Conservation (phyloP, 1,140 invertebrate genomes). For the Ceratosolen solmsi region DNA sequence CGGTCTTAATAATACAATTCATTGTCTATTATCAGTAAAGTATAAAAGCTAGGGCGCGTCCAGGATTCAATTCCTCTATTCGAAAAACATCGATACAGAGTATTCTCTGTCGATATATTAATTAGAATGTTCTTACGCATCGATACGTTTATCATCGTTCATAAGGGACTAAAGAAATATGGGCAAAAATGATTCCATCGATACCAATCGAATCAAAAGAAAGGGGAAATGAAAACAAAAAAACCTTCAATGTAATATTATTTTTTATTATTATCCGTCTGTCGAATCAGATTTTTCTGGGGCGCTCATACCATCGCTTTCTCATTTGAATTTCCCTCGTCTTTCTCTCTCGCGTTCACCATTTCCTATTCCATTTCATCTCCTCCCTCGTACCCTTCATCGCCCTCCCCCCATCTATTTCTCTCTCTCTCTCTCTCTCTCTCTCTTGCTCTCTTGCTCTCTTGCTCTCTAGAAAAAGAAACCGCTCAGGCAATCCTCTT, state of each 20-base stretch:
- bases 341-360: neutral
- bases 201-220: neutral
- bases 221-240: neutral
- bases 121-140: too few relatives aligned
- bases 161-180: too few relatives aligned
- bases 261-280: neutral
- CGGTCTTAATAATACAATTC: too few relatives aligned
- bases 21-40: too few relatives aligned
- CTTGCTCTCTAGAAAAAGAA: conserved; percentile 36
- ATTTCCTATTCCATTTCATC: too few relatives aligned
- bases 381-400: too few relatives aligned
- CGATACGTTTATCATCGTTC: too few relatives aligned
- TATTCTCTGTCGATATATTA: too few relatives aligned
- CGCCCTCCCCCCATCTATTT: too few relatives aligned
- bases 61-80: too few relatives aligned
- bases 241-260: neutral
- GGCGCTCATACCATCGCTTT: conserved; percentile 31
- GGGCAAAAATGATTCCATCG: neutral
- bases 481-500: conserved; percentile 63
- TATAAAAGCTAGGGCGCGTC: too few relatives aligned
- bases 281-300: neutral
- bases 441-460: conserved; percentile 42
- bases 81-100: too few relatives aligned
- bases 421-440: conserved; percentile 39
- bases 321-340: conserved; percentile 12